Conservation (phyloP, 1,140 invertebrate genomes). For the Oedothorax gibbosus region DNA sequence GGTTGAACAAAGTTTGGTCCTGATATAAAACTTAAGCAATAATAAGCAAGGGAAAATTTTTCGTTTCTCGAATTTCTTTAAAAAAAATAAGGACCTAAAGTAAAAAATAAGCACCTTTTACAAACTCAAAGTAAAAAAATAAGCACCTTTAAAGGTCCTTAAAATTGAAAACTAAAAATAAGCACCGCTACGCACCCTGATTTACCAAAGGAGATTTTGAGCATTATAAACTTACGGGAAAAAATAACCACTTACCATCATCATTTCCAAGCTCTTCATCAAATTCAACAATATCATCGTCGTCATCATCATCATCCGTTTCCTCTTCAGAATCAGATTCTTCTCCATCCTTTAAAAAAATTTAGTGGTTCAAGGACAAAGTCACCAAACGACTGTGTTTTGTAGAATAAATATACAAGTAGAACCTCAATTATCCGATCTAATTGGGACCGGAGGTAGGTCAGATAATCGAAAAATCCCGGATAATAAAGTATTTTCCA, state of each 20-base stretch:
- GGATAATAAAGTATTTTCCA: neutral
- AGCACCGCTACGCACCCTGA: too few species aligned
- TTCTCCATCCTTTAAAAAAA: conserved; percentile 64
- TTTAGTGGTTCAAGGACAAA: conserved; percentile 50
- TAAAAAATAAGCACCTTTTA: too few species aligned
- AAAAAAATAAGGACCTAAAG: too few species aligned
- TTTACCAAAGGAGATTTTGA: neutral
- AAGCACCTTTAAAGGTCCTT: too few species aligned
- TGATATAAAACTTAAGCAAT: too few species aligned
- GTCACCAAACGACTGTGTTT: conserved; percentile 56
- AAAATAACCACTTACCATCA: conserved; percentile 40
- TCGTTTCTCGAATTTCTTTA: too few species aligned
- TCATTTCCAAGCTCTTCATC: conserved; percentile 63
- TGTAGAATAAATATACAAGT: neutral
- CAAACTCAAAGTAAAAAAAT: too few species aligned
- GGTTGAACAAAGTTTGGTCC: too few species aligned
- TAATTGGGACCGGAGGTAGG: too few species aligned
- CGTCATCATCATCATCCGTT: conserved; percentile 69
- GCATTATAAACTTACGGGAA: neutral
- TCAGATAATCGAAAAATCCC: too few species aligned
- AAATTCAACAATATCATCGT: conserved; percentile 69
- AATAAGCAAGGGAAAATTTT: too few species aligned
- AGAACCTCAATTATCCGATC: neutral
- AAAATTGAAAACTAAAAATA: too few species aligned
- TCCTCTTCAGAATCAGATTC: conserved; percentile 66